Conservation (phyloP, 1,140 invertebrate genomes). For the Ceratosolen solmsi region DNA sequence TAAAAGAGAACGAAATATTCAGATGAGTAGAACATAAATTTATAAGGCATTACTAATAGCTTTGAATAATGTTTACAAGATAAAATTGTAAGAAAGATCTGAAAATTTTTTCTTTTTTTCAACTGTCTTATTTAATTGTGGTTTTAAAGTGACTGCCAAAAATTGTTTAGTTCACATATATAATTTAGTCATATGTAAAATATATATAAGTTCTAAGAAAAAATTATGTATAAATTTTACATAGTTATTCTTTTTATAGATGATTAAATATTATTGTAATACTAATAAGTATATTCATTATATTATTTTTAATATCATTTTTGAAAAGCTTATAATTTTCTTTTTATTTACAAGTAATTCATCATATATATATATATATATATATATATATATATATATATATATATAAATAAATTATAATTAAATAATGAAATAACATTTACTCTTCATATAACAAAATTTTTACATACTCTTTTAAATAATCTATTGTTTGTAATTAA, state of each 20-base stretch:
- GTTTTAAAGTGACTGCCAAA: conserved; percentile 40
- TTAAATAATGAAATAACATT: background rate
- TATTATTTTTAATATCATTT: conserved; percentile 6
- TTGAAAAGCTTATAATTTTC: background rate
- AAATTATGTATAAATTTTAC: conserved; percentile 38
- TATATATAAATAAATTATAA: background rate
- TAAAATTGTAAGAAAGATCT: conserved; percentile 38
- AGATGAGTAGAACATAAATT: conserved; percentile 34
- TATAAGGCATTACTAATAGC: conserved; percentile 35
- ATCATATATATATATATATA: too few relatives aligned
- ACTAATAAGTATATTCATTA: background rate
- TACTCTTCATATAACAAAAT: background rate
- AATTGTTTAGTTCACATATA: conserved; percentile 12
- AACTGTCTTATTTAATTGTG: conserved; percentile 35
- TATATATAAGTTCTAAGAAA: conserved; percentile 6
- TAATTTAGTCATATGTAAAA: conserved; percentile 26
- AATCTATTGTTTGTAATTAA: background rate
- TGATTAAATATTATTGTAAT: background rate
- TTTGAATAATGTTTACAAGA: conserved; percentile 44
- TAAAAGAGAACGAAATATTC: conserved; percentile 13
- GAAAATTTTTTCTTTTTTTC: conserved; percentile 27
- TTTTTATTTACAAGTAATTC: background rate
- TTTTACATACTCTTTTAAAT: background rate
- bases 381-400: too few relatives aligned
- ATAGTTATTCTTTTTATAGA: background rate